A percentile compares a stretch with the other conserved stretches of the same genome.
phyloP scores from a whole-genome alignment of 2,113 vertebrate genomes.

The Sander vitreus region DNA sequence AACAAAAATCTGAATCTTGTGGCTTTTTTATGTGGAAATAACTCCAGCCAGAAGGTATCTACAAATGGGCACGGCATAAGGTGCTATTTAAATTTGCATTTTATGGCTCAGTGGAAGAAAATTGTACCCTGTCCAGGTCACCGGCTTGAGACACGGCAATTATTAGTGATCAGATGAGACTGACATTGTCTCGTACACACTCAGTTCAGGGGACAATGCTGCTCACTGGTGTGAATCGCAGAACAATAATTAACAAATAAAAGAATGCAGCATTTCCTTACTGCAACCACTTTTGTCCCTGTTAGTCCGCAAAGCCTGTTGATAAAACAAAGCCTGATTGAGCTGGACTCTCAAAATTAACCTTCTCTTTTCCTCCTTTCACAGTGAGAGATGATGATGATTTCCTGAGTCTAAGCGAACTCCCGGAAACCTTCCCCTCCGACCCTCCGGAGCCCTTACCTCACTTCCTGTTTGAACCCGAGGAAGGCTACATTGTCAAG shows the following conservation, averaged over 20 bases:
- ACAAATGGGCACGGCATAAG: slow-evolving; percentile 19
- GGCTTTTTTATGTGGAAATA: not conserved
- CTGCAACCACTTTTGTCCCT: not conserved
- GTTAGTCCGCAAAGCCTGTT: not conserved
- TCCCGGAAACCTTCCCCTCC: slow-evolving; percentile 97
- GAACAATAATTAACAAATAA: slow-evolving; percentile 28
- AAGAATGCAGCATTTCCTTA: slow-evolving; percentile 6
- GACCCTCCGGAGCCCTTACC: slow-evolving; percentile 96
- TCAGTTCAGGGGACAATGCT: slow-evolving; percentile 18
- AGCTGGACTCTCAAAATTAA: not conserved
- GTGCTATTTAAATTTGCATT: slow-evolving; percentile 40
- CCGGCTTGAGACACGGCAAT: slow-evolving; percentile 19
- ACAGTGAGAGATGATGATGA: slow-evolving; percentile 89
- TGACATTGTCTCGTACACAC: slow-evolving; percentile 1
- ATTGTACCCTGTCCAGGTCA: slow-evolving; percentile 25
- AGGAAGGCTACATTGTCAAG: slow-evolving; percentile 97
- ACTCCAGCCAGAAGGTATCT: not conserved
- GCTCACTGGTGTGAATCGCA: slow-evolving; percentile 32
- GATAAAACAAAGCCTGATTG: slow-evolving; percentile 17
- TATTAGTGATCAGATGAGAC: slow-evolving; percentile 48
- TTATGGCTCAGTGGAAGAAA: slow-evolving; percentile 35
- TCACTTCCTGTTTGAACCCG: slow-evolving; percentile 95
- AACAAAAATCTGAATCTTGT: not conserved
- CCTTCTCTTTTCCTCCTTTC: slow-evolving; percentile 24
- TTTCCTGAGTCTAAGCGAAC: slow-evolving; percentile 94